These are phyloP conservation scores for Dermolepida albohirtum DNA, from an alignment of 2,888 invertebrate genomes.

Conservation along the genomic window DNA sequence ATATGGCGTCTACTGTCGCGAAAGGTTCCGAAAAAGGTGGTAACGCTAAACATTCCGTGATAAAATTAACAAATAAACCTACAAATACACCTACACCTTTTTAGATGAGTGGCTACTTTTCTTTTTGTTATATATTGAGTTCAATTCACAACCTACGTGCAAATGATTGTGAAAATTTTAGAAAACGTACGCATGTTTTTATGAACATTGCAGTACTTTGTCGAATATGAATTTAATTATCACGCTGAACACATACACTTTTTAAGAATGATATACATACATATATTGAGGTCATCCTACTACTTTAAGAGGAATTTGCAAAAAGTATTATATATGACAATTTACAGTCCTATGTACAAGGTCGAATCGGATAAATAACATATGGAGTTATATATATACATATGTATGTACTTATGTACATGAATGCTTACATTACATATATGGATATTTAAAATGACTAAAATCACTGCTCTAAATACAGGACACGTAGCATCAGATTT, in stretches of 20 bases:
- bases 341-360: conserved; percentile 6
- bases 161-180: conserved; percentile 32
- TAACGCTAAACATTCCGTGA: conserved; percentile 15
- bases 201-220: not conserved
- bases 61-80: conserved; percentile 35
- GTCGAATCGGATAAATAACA: not conserved
- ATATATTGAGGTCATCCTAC: not conserved
- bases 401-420: too few species aligned
- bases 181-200: conserved; percentile 10
- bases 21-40: conserved; percentile 28
- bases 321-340: conserved; percentile 11
- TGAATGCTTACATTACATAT: not conserved
- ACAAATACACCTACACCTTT: conserved; percentile 21
- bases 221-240: conserved; percentile 6
- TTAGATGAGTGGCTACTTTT: conserved; percentile 19
- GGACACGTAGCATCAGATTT: not conserved
- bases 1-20: conserved; percentile 21
- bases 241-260: not conserved
- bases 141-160: conserved; percentile 9
- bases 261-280: not conserved
- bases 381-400: not conserved
- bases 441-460: not conserved
- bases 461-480: conserved; percentile 22
- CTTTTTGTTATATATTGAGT: conserved; percentile 18
- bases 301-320: not conserved